Conservation (phyloP, 2,797 vertebrate genomes). For the Choloepus didactylus region DNA sequence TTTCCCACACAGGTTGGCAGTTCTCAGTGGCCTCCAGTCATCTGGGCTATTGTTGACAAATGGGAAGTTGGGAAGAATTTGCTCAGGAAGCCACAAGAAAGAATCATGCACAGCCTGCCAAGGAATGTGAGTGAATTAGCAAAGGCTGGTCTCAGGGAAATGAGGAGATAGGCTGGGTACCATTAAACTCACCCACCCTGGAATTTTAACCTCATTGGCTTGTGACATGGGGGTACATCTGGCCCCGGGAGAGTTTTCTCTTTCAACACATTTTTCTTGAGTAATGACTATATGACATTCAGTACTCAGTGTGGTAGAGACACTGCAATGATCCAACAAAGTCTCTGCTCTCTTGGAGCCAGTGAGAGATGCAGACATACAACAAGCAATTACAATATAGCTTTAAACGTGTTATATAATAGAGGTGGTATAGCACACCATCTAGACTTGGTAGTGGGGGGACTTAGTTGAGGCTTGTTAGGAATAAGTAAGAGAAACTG, state of each 20-base stretch:
- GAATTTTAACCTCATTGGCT: background rate
- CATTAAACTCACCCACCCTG: background rate
- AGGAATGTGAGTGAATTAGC: conserved; percentile 17
- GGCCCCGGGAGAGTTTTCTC: background rate
- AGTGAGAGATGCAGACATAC: background rate
- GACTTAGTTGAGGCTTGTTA: background rate
- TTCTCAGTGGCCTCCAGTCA: background rate
- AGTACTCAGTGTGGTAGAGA: background rate
- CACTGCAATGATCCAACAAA: background rate
- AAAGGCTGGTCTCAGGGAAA: background rate
- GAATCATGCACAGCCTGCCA: background rate
- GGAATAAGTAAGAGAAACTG: background rate
- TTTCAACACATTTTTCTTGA: background rate
- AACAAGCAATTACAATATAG: background rate
- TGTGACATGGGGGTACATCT: background rate
- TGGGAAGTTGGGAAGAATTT: conserved; percentile 49
- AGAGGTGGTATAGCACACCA: background rate
- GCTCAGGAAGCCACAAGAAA: conserved; percentile 30
- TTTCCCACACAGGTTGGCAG: conserved; percentile 12
- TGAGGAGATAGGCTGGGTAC: background rate
- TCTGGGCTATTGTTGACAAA: background rate
- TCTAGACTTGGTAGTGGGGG: background rate
- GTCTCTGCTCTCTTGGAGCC: background rate
- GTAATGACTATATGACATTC: background rate
- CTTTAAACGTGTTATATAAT: background rate